A percentile compares a stretch with the other conserved stretches of the same genome.
Evolutionary conservation across 2,113 vertebrate genomes (phyloP).

Genomic region (Polyodon spathula): DNA sequence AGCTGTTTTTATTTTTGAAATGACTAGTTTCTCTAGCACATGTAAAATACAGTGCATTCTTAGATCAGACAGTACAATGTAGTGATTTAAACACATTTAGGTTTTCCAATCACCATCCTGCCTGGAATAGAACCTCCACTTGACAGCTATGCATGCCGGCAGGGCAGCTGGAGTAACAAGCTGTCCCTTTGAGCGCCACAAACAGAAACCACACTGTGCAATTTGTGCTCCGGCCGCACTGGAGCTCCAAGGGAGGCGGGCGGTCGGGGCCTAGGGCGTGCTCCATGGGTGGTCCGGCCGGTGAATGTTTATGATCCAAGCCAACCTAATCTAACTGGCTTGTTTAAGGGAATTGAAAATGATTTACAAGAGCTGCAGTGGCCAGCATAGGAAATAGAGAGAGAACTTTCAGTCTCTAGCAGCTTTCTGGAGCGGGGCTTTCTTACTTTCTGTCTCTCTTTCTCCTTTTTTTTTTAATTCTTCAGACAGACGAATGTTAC

Average conservation of each 20-base stretch:
- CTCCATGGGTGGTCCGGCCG: conserved; percentile 63
- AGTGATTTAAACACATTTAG: too few relatives aligned
- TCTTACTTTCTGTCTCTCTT: conserved; percentile 5
- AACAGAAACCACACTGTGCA: conserved; percentile 50
- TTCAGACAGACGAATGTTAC: conserved; percentile 2
- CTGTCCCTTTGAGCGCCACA: conserved; percentile 44
- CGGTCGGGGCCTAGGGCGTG: conserved; percentile 24
- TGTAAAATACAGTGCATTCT: too few relatives aligned
- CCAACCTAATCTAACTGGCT: conserved; percentile 70
- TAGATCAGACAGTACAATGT: too few relatives aligned
- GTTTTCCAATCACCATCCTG: too few relatives aligned
- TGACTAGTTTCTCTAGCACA: too few relatives aligned
- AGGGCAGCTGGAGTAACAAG: conserved; percentile 22
- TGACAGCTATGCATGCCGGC: conserved; percentile 23
- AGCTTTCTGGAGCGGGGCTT: conserved; percentile 22
- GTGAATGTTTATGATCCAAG: conserved; percentile 70
- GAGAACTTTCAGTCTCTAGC: conserved; percentile 45
- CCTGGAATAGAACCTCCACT: neutral
- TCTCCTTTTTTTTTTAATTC: conserved; percentile 7
- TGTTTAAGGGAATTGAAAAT: conserved; percentile 68
- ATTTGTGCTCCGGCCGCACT: conserved; percentile 40
- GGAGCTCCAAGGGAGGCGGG: conserved; percentile 30
- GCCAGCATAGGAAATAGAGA: conserved; percentile 55
- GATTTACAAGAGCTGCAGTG: conserved; percentile 60
- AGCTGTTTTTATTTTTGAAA: too few relatives aligned